Evolutionary conservation across 1,140 invertebrate species (phyloP).

Genomic region (Pseudomyrmex concolor): DNA sequence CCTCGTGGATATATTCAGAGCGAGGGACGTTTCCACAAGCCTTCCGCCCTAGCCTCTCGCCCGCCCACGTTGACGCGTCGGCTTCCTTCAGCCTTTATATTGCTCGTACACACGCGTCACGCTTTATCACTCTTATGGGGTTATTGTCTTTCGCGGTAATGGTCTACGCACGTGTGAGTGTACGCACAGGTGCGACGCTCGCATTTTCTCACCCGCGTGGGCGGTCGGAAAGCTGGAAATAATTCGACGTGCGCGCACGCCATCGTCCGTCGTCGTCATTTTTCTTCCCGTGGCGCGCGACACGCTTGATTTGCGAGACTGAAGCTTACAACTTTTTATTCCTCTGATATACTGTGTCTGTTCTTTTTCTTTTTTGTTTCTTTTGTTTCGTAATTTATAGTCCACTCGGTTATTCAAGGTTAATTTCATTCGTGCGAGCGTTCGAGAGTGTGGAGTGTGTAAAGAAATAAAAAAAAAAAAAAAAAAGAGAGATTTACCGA

Average conservation of each 20-base stretch:
- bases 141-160: slow-evolving; percentile 78
- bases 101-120: slow-evolving; percentile 78
- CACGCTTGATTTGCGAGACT: slow-evolving; percentile 53
- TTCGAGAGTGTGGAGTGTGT: not conserved
- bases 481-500: slow-evolving; percentile 27
- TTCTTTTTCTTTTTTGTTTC: slow-evolving; percentile 7
- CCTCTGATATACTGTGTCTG: slow-evolving; percentile 12
- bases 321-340: slow-evolving; percentile 53
- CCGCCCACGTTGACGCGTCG: slow-evolving; percentile 58
- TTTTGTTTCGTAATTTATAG: slow-evolving; percentile 10
- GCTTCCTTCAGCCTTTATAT: slow-evolving; percentile 75
- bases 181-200: slow-evolving; percentile 62
- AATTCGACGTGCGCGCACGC: slow-evolving; percentile 20
- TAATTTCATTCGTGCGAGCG: slow-evolving; percentile 48
- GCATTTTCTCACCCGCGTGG: slow-evolving; percentile 34
- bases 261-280: not conserved
- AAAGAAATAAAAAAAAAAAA: slow-evolving; percentile 30
- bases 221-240: slow-evolving; percentile 55
- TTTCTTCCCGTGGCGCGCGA: slow-evolving; percentile 35
- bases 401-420: slow-evolving; percentile 45
- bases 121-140: slow-evolving; percentile 80
- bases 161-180: slow-evolving; percentile 66
- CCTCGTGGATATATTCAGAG: slow-evolving; percentile 75
- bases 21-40: slow-evolving; percentile 63
- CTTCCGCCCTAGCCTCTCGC: slow-evolving; percentile 5